phyloP scores from a whole-genome alignment of 1,140 invertebrate genomes.

The Drosophila funebris region DNA sequence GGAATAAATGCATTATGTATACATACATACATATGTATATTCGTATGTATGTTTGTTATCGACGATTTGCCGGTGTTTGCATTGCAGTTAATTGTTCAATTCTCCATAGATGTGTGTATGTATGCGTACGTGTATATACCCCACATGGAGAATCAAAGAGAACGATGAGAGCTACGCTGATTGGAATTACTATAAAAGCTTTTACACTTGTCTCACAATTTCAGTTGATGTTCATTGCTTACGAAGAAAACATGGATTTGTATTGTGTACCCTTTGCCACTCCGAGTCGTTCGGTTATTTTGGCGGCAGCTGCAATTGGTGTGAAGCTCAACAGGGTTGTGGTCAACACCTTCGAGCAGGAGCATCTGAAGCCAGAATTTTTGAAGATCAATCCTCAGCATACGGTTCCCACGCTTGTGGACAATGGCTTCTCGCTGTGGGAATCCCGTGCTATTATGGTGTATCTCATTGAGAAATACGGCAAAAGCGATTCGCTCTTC shows the following conservation, averaged over 20 bases:
- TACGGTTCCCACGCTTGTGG: conserved; percentile 87
- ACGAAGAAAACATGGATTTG: conserved; percentile 78
- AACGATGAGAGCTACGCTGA: background rate
- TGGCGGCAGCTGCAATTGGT: conserved; percentile 88
- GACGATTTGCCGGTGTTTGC: background rate
- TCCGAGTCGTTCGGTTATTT: conserved; percentile 87
- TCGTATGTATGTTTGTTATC: background rate
- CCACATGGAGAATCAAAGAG: background rate
- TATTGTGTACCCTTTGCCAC: conserved; percentile 88
- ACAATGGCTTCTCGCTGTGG: conserved; percentile 87
- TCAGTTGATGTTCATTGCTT: background rate
- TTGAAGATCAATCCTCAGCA: conserved; percentile 86
- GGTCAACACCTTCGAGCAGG: conserved; percentile 86
- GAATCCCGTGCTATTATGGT: conserved; percentile 89
- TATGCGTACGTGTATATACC: background rate
- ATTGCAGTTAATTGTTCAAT: background rate
- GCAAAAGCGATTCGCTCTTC: conserved; percentile 87
- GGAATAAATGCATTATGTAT: too few relatives aligned
- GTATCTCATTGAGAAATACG: conserved; percentile 88
- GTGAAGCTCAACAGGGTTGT: conserved; percentile 88
- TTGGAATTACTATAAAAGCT: conserved; percentile 1
- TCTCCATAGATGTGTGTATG: background rate
- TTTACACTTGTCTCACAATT: background rate
- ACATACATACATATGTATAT: too few relatives aligned
- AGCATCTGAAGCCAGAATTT: conserved; percentile 89